These are phyloP conservation scores for Anableps anableps DNA, from an alignment of 2,797 vertebrate genomes.

Conservation along the genomic window DNA sequence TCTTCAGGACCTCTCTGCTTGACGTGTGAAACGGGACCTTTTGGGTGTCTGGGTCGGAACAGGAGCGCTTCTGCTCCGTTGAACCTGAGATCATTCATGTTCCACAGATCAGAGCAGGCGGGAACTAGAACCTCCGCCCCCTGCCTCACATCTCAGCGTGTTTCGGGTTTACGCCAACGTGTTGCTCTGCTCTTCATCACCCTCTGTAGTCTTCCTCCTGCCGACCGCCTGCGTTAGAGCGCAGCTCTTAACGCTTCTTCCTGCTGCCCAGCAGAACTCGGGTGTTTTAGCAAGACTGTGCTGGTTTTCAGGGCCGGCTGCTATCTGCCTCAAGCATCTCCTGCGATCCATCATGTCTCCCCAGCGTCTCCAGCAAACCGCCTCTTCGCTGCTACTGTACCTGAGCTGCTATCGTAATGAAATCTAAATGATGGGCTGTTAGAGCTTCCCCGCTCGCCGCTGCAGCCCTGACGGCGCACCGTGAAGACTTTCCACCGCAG, in stretches of 20 bases:
- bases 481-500: constrained; percentile 16
- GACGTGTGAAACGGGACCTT: no score
- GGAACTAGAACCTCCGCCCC: no score
- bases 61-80: no score
- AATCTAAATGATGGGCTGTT: constrained; percentile 73
- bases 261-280: background rate
- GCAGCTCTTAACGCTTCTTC: constrained; percentile 18
- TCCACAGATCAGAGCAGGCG: background rate
- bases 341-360: constrained; percentile 44
- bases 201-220: constrained; percentile 7
- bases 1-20: no score
- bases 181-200: background rate
- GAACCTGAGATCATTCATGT: no score
- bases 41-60: no score
- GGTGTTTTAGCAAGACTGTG: no score
- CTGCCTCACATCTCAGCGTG: no score
- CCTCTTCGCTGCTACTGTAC: constrained; percentile 53
- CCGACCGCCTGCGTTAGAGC: constrained; percentile 10
- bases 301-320: background rate
- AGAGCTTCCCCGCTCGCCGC: constrained; percentile 24
- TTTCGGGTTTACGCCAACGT: no score
- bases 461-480: constrained; percentile 24
- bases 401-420: constrained; percentile 71
- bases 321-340: constrained; percentile 41
- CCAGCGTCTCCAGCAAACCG: constrained; percentile 22